Evolutionary conservation across 92 coral and sea anemone genomes (phyloP), one percentile per base, ranked within the genome.

Genomic region (Micromussa lordhowensis): DNA sequence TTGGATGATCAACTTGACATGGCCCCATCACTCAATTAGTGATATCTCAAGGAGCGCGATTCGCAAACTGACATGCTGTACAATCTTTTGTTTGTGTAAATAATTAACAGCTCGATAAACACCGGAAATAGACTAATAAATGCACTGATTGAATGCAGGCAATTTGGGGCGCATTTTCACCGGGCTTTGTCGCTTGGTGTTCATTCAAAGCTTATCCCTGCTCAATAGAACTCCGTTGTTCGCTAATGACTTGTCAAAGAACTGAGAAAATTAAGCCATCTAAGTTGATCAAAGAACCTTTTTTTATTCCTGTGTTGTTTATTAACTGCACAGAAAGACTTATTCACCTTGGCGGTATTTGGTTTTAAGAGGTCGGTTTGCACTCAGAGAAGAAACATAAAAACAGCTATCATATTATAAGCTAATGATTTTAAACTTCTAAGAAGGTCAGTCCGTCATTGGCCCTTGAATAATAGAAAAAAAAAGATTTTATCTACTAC

Each of bases 91-190:
- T 92, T 94, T 93, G 94, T 83, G 96, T 89, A 92, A 93, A 91
- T 95, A 82, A 95, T 95, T 93, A 95, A 93, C 98, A 88, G 91
- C 84, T 82, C 72, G 73, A 94, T 93, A 93, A 90, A 91, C 93
- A 95, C 98, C 96, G 98, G 98, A 95, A 93, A 91, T 84, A 75
- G 95, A 59, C 59, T 79, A 72, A 85, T 75, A 85, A 90, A 86
- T 32, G 88, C 75, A 72, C 81, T 72, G 93, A 32, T 78, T 89
- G 89, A 83, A 79, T 75, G 92, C 72, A 48, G 87, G 83, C 87
- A 75, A 88, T 81, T 88, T 81, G 55, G 82, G 74, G 71, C 85
- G 79, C 82, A 82, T 82, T 88, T 29, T 79, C 86, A 38, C 68
- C 54, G 49, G 48, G 82, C 24, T 68, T 63, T 64, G 28, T 24